Percentiles rank a stretch among this genome's conserved stretches.
phyloP scores from a whole-genome alignment of 2,113 vertebrate genomes.

The Trochalopteron elliotii region DNA sequence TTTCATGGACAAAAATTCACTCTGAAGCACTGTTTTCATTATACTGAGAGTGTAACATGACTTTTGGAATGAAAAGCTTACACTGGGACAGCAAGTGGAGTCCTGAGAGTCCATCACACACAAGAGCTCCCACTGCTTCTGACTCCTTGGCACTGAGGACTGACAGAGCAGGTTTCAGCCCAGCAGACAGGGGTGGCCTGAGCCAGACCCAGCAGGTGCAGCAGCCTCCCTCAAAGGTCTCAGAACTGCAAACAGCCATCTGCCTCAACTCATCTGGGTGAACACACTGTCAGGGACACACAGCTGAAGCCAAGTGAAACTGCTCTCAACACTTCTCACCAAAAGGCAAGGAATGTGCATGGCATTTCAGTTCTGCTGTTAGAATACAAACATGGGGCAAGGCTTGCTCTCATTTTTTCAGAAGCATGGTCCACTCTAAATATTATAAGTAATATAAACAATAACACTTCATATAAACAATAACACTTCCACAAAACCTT shows the following conservation, averaged over 20 bases:
- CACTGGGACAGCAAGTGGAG: neutral
- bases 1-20: neutral
- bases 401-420: neutral
- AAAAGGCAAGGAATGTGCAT: neutral
- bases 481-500: neutral
- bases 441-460: neutral
- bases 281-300: neutral
- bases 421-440: neutral
- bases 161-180: neutral
- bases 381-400: neutral
- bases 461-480: neutral
- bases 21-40: neutral
- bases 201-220: neutral
- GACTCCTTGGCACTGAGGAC: neutral
- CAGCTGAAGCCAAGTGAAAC: neutral
- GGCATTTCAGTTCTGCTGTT: neutral
- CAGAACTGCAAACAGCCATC: neutral
- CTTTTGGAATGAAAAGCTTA: neutral
- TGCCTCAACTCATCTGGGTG: neutral
- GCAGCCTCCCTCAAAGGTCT: neutral
- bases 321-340: neutral
- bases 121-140: neutral
- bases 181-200: fast-evolving
- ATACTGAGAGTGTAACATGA: neutral
- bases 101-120: fast-evolving